Base-by-base conservation (phyloP, 1,140 invertebrate genomes). In the Nymphalis io region DNA sequence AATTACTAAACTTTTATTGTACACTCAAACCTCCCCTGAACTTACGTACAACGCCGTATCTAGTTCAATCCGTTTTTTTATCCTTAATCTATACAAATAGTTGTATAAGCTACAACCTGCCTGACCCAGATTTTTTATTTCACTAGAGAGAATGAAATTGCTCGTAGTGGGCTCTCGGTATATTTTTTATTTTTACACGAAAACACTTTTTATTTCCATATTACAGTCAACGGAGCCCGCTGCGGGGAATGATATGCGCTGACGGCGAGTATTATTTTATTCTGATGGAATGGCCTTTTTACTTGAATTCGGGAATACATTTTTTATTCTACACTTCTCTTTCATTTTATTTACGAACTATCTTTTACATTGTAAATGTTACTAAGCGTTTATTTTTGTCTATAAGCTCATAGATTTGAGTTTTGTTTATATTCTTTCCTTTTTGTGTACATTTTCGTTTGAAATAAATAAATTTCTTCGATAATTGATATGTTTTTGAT, bases 111-210 rank as follows among this genome's bases (percentile, higher is more conserved):
- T 76, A 74, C 78, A 73, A 72, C 75, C 73, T 74, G 83, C 78
- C 82, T 87, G 87, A 90, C 88, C 88, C 69, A 89, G 81, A 87
- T 90, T 87, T 88, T 87, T 90, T 88, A 88, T 88, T 87, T 79
- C 82, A 79, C 81, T 85, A 83, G 77, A 85, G 78, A 82, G 85
- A 89, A 89, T 85, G 85, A 90, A 90, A 90, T 88, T 85, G 85
- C 83, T 81, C 79, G 82, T 81, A 87, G 86, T 83, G 73, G 81
- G 74, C 76, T 77, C 68, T 77, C 72, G 51, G 71, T 68, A 51
- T 68, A 64, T 79, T 73, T 65, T 75, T 74, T 77, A 74, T 81
- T 63, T 63, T 81, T 81, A 81, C 78, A 79, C 64, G 75, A 72
- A 78, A 83, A 81, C 76, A 81, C 81, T 83, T 82, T 85, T 88